Evolutionary conservation across 2,113 vertebrate genomes (phyloP).

Genomic region (Todiramphus saurophagus): DNA sequence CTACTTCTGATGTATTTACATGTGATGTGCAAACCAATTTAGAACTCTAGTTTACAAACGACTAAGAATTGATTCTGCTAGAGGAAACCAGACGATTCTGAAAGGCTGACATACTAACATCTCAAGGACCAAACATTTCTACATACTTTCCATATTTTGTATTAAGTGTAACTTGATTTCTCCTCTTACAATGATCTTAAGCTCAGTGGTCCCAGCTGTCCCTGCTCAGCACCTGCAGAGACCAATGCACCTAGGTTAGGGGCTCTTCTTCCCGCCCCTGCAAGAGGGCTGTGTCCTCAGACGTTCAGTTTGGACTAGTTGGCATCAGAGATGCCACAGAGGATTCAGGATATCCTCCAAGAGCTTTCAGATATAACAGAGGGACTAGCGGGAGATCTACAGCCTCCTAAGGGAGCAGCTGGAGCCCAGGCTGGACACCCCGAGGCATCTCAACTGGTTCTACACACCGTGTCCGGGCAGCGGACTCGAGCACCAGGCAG

Average conservation of each 20-base stretch:
- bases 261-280: neutral
- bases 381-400: neutral
- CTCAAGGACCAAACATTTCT: neutral
- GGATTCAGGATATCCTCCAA: neutral
- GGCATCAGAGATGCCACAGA: neutral
- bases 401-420: neutral
- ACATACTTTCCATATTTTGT: neutral
- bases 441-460: neutral
- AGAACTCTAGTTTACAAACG: neutral
- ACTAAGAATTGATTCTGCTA: neutral
- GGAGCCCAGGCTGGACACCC: neutral
- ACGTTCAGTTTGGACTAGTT: neutral
- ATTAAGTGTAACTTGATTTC: neutral
- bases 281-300: neutral
- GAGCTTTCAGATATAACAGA: neutral
- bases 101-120: neutral
- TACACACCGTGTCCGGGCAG: neutral
- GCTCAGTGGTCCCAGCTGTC: neutral
- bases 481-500: accelerated
- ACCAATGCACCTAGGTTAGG: neutral
- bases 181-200: neutral
- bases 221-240: neutral
- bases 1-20: neutral
- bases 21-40: neutral
- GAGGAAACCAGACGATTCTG: neutral